Evolutionary conservation across 2,888 invertebrate species (phyloP).

Genomic region (Meliscaeva auricollis): DNA sequence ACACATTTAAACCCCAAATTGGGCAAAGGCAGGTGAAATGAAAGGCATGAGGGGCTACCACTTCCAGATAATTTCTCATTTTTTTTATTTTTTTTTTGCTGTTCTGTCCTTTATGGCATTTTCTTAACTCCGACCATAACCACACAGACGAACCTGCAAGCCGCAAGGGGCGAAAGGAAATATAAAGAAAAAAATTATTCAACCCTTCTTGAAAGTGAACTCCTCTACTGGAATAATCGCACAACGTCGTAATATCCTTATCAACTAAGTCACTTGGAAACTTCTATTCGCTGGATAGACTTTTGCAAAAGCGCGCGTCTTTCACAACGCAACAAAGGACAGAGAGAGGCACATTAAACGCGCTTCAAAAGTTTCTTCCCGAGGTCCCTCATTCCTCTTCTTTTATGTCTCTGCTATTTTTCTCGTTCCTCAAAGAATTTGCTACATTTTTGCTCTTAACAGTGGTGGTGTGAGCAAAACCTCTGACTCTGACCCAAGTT

Average conservation of each 20-base stretch:
- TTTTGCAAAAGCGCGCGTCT: conserved; percentile 65
- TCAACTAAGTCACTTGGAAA: conserved; percentile 75
- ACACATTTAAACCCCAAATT: conserved; percentile 17
- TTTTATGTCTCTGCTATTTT: conserved; percentile 2
- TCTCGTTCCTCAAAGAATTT: conserved; percentile 34
- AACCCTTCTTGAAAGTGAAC: conserved; percentile 74
- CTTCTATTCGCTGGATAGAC: conserved; percentile 73
- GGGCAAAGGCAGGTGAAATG: neutral
- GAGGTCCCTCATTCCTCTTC: neutral
- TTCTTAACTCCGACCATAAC: conserved; percentile 37
- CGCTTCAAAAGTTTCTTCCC: conserved; percentile 51
- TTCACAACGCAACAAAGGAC: conserved; percentile 67
- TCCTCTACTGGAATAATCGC: conserved; percentile 74
- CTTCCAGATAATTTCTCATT: conserved; percentile 68
- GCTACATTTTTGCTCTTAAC: conserved; percentile 49
- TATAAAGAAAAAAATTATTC: conserved; percentile 70
- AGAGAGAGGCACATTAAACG: conserved; percentile 57
- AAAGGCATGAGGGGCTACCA: conserved; percentile 6
- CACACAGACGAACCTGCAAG: conserved; percentile 61
- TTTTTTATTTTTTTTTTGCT: conserved; percentile 44
- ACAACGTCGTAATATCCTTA: conserved; percentile 76
- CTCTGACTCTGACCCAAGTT: conserved; percentile 45
- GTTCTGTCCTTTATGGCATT: conserved; percentile 52
- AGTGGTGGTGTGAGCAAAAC: conserved; percentile 1
- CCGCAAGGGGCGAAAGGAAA: conserved; percentile 46